A percentile compares a stretch with the other conserved stretches of the same genome.
These are phyloP conservation scores for Papilio aristodemus DNA, from an alignment of 1,140 invertebrate genomes.

Conservation along the genomic window DNA sequence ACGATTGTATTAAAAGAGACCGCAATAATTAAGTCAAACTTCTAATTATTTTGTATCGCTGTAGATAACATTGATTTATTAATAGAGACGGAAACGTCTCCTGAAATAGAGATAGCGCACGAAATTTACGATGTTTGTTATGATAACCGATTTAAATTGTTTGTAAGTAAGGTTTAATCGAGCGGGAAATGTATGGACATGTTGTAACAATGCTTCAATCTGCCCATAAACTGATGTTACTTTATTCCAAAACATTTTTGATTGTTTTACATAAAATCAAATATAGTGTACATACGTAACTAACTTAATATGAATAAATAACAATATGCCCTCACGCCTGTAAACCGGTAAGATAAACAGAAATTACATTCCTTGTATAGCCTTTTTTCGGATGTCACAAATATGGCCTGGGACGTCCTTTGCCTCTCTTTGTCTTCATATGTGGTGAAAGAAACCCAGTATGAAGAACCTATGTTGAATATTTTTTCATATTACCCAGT, in stretches of 20 bases:
- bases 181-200: slow-evolving; percentile 39
- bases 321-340: too few relatives aligned
- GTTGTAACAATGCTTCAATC: slow-evolving; percentile 40
- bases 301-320: too few relatives aligned
- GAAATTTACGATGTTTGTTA: slow-evolving; percentile 68
- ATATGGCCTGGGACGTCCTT: too few relatives aligned
- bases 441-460: too few relatives aligned
- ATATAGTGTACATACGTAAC: too few relatives aligned
- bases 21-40: slow-evolving; percentile 69
- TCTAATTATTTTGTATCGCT: slow-evolving; percentile 74
- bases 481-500: too few relatives aligned
- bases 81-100: slow-evolving; percentile 40
- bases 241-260: slow-evolving; percentile 31
- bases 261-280: not conserved
- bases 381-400: too few relatives aligned
- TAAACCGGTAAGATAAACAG: too few relatives aligned
- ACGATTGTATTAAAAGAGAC: slow-evolving; percentile 43
- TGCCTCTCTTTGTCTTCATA: too few relatives aligned
- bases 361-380: too few relatives aligned
- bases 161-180: slow-evolving; percentile 60
- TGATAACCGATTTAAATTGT: slow-evolving; percentile 64
- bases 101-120: slow-evolving; percentile 53
- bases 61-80: slow-evolving; percentile 74
- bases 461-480: too few relatives aligned
- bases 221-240: slow-evolving; percentile 34